These are phyloP conservation scores for Trilocha varians DNA, from an alignment of 2,888 invertebrate genomes.

Conservation along the genomic window DNA sequence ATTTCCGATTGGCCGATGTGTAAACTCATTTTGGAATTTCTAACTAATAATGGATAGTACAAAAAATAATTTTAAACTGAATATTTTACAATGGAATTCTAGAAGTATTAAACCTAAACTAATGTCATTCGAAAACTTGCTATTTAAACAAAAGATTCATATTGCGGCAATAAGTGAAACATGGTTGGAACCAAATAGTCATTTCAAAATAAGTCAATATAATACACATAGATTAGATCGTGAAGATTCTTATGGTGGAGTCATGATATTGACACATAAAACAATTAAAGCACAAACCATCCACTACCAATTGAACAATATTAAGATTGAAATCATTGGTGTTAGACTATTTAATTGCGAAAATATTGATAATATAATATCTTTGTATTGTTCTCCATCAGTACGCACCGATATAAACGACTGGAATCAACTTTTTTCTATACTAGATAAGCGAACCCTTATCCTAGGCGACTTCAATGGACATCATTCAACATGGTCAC, in stretches of 20 bases:
- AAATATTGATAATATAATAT: constrained; percentile 1
- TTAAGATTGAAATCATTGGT: constrained; percentile 1
- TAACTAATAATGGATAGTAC: neutral
- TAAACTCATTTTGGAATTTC: neutral
- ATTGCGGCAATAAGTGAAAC: constrained; percentile 18
- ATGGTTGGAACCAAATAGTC: constrained; percentile 13
- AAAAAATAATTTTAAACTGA: constrained; percentile 12
- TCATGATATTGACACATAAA: constrained; percentile 17
- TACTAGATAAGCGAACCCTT: too few relatives aligned
- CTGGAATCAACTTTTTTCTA: constrained; percentile 3
- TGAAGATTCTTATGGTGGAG: constrained; percentile 17
- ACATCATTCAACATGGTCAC: too few relatives aligned
- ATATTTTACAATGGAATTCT: constrained; percentile 17
- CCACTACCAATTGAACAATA: neutral
- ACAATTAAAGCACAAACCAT: constrained; percentile 8
- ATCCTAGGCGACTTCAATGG: too few relatives aligned
- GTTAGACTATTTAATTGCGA: constrained; percentile 3
- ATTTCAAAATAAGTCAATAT: constrained; percentile 12
- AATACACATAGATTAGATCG: constrained; percentile 16
- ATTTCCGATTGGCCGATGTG: constrained; percentile 1
- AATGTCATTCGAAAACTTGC: constrained; percentile 9
- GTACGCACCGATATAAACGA: neutral
- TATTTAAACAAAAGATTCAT: constrained; percentile 16
- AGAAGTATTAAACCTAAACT: constrained; percentile 19
- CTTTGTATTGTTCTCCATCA: constrained; percentile 3